These are phyloP conservation scores for Eupeodes corollae DNA, from an alignment of 1,140 invertebrate species.

Conservation along the genomic window DNA sequence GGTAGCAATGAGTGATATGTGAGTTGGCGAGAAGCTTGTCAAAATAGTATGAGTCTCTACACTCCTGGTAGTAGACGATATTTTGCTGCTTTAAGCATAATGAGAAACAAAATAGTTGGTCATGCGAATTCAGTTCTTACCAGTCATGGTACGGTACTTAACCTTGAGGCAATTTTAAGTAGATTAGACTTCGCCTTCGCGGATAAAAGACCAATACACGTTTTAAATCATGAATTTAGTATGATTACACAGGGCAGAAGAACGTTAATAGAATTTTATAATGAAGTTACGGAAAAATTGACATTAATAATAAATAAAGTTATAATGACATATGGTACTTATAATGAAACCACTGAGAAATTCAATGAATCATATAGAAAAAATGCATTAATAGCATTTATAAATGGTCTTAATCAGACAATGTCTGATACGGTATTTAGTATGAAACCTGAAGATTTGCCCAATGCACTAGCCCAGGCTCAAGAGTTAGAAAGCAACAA, in stretches of 20 bases:
- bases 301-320: conserved; percentile 13
- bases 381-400: conserved; percentile 7
- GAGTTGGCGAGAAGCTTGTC: conserved; percentile 10
- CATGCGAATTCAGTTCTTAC: no score
- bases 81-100: no score
- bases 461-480: conserved; percentile 10
- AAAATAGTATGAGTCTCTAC: not conserved
- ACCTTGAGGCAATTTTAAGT: conserved; percentile 1
- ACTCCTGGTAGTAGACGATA: no score
- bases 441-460: conserved; percentile 8
- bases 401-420: conserved; percentile 5
- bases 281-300: conserved; percentile 9
- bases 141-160: not conserved
- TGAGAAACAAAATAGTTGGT: no score
- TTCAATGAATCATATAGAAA: conserved; percentile 6
- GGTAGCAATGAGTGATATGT: conserved; percentile 13
- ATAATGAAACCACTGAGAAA: not conserved
- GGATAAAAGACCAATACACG: no score
- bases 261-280: not conserved
- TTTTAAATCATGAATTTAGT: no score
- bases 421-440: conserved; percentile 7
- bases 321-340: conserved; percentile 9
- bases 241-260: no score
- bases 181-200: not conserved
- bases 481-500: conserved; percentile 12